phyloP scores from a whole-genome alignment of 1,140 invertebrate genomes.

The Holcopasites calliopsidis region DNA sequence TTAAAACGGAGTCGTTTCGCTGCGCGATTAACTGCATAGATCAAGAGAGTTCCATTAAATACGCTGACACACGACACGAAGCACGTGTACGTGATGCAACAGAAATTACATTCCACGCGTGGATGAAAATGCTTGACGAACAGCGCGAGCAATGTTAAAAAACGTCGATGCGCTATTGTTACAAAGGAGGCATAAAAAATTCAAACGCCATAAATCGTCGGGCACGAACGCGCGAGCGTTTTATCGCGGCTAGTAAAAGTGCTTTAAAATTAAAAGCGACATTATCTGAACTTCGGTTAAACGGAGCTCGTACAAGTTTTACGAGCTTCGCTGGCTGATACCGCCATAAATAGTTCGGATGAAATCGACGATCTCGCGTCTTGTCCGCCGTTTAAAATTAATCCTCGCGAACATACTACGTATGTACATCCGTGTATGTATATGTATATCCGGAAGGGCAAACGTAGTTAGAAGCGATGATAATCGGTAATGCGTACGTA shows the following conservation, averaged over 20 bases:
- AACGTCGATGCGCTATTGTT: no score
- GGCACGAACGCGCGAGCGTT: constrained; percentile 7
- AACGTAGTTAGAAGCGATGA: constrained; percentile 50
- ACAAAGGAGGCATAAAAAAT: constrained; percentile 22
- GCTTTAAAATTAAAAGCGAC: constrained; percentile 56
- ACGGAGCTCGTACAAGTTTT: constrained; percentile 53
- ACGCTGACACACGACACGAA: no score
- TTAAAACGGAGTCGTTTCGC: background rate
- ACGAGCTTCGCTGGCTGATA: constrained; percentile 48
- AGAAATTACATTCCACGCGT: no score
- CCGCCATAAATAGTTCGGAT: constrained; percentile 54
- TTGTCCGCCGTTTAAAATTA: constrained; percentile 56
- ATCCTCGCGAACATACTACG: constrained; percentile 38
- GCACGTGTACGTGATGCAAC: no score
- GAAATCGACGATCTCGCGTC: constrained; percentile 48
- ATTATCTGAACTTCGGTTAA: constrained; percentile 44
- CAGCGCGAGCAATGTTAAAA: no score
- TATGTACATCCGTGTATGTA: background rate
- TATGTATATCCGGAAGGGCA: background rate
- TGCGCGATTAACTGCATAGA: background rate
- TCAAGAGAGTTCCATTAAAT: background rate
- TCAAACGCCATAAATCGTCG: constrained; percentile 12
- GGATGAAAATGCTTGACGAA: no score
- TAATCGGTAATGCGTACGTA: constrained; percentile 61
- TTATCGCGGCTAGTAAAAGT: constrained; percentile 40